A percentile compares a stretch with the other conserved stretches of the same genome.
Evolutionary conservation across 2,797 vertebrate species (phyloP).

Genomic region (Hyperoplus lanceolatus): DNA sequence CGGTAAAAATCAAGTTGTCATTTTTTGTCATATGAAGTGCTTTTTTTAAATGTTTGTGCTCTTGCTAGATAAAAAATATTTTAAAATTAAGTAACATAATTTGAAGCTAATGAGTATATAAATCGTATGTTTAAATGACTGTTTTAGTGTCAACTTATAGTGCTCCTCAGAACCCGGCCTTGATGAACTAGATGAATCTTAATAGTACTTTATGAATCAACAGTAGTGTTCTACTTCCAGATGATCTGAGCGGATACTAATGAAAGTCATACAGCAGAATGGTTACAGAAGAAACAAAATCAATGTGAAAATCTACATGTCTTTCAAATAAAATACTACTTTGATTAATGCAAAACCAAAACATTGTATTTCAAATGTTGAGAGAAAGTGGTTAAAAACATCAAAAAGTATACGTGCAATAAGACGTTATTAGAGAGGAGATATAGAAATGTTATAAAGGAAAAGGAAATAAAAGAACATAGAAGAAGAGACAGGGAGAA

Average conservation of each 20-base stretch:
- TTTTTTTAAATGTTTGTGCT: slow-evolving; percentile 29
- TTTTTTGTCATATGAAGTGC: slow-evolving; percentile 15
- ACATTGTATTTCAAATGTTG: slow-evolving; percentile 83
- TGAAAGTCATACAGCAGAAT: slow-evolving; percentile 85
- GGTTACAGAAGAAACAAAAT: slow-evolving; percentile 86
- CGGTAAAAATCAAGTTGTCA: slow-evolving; percentile 34
- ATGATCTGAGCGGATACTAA: slow-evolving; percentile 82
- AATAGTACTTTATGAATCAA: slow-evolving; percentile 70
- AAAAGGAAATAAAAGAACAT: slow-evolving; percentile 53
- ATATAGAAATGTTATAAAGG: slow-evolving; percentile 66
- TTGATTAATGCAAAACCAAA: slow-evolving; percentile 84
- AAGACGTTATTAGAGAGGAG: slow-evolving; percentile 64
- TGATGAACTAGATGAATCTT: slow-evolving; percentile 66
- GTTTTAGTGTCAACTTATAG: slow-evolving; percentile 64
- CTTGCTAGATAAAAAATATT: slow-evolving; percentile 1
- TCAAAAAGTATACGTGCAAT: slow-evolving; percentile 81
- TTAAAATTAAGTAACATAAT: slow-evolving; percentile 27
- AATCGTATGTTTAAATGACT: slow-evolving; percentile 37
- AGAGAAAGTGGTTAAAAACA: slow-evolving; percentile 81
- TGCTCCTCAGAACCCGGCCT: slow-evolving; percentile 70
- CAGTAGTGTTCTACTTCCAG: slow-evolving; percentile 75
- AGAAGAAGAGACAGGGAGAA: slow-evolving; percentile 67
- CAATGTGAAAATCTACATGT: slow-evolving; percentile 84
- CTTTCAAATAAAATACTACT: slow-evolving; percentile 86
- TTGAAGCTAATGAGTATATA: slow-evolving; percentile 26